phyloP scores from a whole-genome alignment of 1,140 invertebrate genomes.

The Cydia amplana region DNA sequence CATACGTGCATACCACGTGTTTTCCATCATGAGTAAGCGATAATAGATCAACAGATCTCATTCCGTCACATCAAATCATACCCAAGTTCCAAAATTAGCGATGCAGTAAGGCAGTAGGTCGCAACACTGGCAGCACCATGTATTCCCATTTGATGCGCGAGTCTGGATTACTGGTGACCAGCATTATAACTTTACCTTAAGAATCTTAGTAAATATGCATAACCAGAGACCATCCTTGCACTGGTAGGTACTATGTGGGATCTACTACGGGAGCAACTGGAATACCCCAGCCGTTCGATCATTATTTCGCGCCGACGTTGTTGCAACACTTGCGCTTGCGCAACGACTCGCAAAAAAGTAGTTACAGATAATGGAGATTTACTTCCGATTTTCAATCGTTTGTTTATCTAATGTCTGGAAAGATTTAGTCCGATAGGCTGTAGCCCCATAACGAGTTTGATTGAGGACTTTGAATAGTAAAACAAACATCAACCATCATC shows the following conservation, averaged over 20 bases:
- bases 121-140: constrained; percentile 38
- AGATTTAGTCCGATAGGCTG: background rate
- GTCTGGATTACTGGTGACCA: background rate
- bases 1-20: background rate
- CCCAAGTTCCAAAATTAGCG: constrained; percentile 51
- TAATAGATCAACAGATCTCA: constrained; percentile 26
- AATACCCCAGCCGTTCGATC: constrained; percentile 44
- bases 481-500: too few relatives aligned
- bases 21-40: background rate
- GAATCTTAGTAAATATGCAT: background rate
- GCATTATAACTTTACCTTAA: background rate
- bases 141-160: background rate
- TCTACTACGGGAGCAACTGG: background rate
- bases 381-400: constrained; percentile 38
- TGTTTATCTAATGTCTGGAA: background rate
- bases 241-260: background rate
- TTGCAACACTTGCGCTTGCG: constrained; percentile 60
- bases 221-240: constrained; percentile 33
- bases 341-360: constrained; percentile 53
- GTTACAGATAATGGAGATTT: constrained; percentile 39
- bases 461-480: background rate
- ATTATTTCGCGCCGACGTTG: constrained; percentile 48
- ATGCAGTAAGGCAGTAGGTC: constrained; percentile 50
- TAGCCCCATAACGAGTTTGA: background rate
- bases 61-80: constrained; percentile 31